Evolutionary conservation across 2,797 vertebrate species (phyloP), one percentile per base, ranked within the genome.

Genomic region (Eulemur rubriventer): DNA sequence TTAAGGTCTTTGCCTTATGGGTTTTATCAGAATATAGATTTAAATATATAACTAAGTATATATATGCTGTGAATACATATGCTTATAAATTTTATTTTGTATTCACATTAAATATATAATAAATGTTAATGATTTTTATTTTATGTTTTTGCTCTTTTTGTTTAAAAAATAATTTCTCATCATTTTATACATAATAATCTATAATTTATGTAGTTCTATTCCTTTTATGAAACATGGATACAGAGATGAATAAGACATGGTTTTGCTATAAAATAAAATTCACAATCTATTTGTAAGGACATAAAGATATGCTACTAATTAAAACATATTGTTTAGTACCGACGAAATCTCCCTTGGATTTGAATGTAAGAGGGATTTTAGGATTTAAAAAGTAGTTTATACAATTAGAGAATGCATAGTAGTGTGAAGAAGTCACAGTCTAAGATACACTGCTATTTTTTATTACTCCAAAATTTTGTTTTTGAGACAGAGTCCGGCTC

Each of bases 311-410:
- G 6, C 24, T 89, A 88, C 22, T 88, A 85, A 90, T 52, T 81
- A 76, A 91, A 30, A 43, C 5, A 1, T 73, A 59, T 78, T 46
- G 38, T 83, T 76, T 70, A 85, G 79, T 95, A 14, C 55, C 24
- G 41, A 75, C 33, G n/a, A 83, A 87, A 80, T 46, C 16, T 94
- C 72, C 16, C 11, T 50, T 83, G 14, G 35, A 93, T 75, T 95
- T 82, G 57, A 93, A 82, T 88, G n/a, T 86, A n/a, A 80, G 10
- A 87, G 10, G 24, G 22, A 81, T 78, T 92, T 83, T 82, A 93
- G 75, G 35, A 41, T 24, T 96, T 95, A 92, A 94, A 83, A 67
- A 81, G 57, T 76, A 67, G 28, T 91, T 93, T 69, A 83, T 95
- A 24, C 48, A 84, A 59, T 78, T 92, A 94, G 48, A 59, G 67